These are phyloP conservation scores for Pogonomyrmex barbatus DNA, from an alignment of 1,140 invertebrate genomes.

Conservation along the genomic window DNA sequence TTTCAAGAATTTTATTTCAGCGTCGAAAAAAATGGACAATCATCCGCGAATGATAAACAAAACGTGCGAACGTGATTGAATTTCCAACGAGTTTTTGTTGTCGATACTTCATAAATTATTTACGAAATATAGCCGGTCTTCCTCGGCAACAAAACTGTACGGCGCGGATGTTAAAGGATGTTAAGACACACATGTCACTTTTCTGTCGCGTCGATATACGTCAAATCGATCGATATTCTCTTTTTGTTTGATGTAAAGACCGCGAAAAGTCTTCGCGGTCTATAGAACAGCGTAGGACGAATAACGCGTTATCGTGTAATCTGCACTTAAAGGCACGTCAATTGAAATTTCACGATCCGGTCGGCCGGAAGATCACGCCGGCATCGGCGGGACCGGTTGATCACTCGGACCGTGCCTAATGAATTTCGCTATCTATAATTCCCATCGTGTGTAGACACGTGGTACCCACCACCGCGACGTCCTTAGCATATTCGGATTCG, in stretches of 20 bases:
- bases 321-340: slow-evolving; percentile 31
- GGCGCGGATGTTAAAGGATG: not conserved
- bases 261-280: not conserved
- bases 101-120: slow-evolving; percentile 25
- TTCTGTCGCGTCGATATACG: not conserved
- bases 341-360: slow-evolving; percentile 53
- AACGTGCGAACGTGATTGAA: not conserved
- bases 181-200: slow-evolving; percentile 19
- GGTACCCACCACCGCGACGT: slow-evolving; percentile 38
- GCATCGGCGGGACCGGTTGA: slow-evolving; percentile 13
- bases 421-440: slow-evolving; percentile 59
- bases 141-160: slow-evolving; percentile 1
- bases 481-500: slow-evolving; percentile 49
- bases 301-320: slow-evolving; percentile 22
- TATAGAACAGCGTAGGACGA: no score
- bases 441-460: slow-evolving; percentile 18
- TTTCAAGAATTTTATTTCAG: not conserved
- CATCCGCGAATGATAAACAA: no score
- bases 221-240: not conserved
- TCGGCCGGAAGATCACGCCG: slow-evolving; percentile 30
- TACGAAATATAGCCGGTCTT: no score
- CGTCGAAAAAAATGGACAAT: not conserved
- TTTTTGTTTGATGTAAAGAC: not conserved
- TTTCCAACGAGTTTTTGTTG: not conserved
- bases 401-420: slow-evolving; percentile 46